A percentile compares a stretch with the other conserved stretches of the same genome.
phyloP scores from a whole-genome alignment of 2,888 invertebrate species.

The Nephrotoma appendiculata region DNA sequence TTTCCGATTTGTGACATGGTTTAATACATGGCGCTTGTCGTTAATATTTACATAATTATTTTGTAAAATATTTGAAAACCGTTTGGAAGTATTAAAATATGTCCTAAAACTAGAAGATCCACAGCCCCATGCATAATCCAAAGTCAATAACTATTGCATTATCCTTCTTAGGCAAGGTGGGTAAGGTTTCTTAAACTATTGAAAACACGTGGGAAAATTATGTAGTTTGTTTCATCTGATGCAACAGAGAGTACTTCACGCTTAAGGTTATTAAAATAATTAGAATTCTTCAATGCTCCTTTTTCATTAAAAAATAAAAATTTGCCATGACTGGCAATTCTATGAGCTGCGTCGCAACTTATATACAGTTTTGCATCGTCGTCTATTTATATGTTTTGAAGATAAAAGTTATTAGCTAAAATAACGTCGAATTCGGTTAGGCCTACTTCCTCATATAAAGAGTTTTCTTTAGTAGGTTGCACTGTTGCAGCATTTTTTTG shows the following conservation, averaged over 20 bases:
- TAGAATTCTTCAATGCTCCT: background rate
- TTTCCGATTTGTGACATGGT: background rate
- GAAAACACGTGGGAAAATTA: background rate
- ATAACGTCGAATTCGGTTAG: background rate
- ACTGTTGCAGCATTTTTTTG: background rate
- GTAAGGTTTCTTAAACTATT: background rate
- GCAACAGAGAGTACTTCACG: background rate
- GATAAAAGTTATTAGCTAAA: no score
- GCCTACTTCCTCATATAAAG: background rate
- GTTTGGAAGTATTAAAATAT: background rate
- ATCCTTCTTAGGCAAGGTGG: background rate
- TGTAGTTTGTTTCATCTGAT: background rate
- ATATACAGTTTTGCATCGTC: background rate
- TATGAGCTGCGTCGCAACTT: background rate
- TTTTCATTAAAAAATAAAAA: background rate
- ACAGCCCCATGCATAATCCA: background rate
- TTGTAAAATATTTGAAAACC: background rate
- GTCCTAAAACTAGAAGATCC: background rate
- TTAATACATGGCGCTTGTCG: background rate
- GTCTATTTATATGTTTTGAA: background rate
- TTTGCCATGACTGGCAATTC: background rate
- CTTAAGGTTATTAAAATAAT: background rate
- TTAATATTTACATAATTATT: background rate
- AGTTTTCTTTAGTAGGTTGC: background rate
- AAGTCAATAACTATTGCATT: background rate